These are phyloP conservation scores for Nannoperca obscura DNA, from an alignment of 2,797 vertebrate genomes.

Conservation along the genomic window DNA sequence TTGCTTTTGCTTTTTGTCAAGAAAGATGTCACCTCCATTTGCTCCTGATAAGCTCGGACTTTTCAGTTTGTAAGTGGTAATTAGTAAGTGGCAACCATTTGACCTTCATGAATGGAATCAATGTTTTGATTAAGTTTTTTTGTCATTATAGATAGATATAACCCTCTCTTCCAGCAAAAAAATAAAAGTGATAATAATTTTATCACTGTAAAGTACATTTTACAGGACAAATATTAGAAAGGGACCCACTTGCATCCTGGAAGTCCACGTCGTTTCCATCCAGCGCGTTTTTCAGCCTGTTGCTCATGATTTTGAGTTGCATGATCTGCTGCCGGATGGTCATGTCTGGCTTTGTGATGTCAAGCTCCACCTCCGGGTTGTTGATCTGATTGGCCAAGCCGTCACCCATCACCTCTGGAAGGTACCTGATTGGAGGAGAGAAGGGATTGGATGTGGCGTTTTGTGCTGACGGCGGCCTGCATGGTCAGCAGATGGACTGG, in stretches of 20 bases:
- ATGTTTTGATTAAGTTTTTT: slow-evolving; percentile 20
- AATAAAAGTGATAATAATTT: too few relatives aligned
- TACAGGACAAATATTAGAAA: background rate
- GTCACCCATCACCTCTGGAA: slow-evolving; percentile 93
- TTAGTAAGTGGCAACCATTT: background rate
- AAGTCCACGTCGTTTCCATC: slow-evolving; percentile 93
- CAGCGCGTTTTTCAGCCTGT: slow-evolving; percentile 90
- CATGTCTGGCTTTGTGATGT: slow-evolving; percentile 97
- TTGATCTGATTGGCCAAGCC: slow-evolving; percentile 95
- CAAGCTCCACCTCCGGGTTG: slow-evolving; percentile 95
- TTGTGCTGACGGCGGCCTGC: slow-evolving; percentile 16
- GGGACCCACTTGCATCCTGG: slow-evolving; percentile 91
- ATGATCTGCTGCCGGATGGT: slow-evolving; percentile 95
- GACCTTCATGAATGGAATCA: slow-evolving; percentile 23
- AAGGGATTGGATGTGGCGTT: background rate
- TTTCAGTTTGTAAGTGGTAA: background rate
- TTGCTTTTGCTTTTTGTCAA: too few relatives aligned
- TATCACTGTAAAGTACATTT: background rate
- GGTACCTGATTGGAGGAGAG: slow-evolving; percentile 84
- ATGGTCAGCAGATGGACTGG: slow-evolving; percentile 21
- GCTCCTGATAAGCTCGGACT: background rate
- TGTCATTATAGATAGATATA: background rate
- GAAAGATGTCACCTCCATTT: background rate
- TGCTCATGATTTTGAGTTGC: slow-evolving; percentile 95
- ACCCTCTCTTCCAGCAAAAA: too few relatives aligned